Base-by-base conservation (phyloP, 2,888 invertebrate species). In the Formica aserva region DNA sequence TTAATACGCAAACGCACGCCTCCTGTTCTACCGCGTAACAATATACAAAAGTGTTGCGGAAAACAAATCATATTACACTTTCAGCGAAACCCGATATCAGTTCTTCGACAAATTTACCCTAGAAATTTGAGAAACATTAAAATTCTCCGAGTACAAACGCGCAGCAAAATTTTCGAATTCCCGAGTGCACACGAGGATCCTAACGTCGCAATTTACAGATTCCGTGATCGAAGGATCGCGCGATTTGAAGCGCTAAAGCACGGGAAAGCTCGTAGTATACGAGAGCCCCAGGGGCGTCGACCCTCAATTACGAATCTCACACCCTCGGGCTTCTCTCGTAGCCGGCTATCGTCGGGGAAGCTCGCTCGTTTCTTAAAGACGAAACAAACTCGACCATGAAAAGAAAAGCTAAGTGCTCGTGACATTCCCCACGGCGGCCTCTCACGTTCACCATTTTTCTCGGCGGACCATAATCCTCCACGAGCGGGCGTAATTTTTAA, bases 401-500 rank as follows among this genome's bases (percentile, higher is more conserved):
- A 72, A 83, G 81, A 57, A 80, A 85, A 85, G 71, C 76, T 83
- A 81, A 81, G 85, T 69, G 75, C 75, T 75, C 48, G 63, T 65
- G 71, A 78, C 76, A 57, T 57, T 65, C 63, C 15, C 41, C 38
- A 55, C 67, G 38, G 15, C 67, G 32, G 38, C 55, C 18, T n/a
- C 38, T 83, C 84, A 84, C 48, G 52, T 74, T 18, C 60, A n/a
- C 60, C 76, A 84, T 85, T 80, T 80, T 78, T 80, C 75, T 71
- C 48, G n/a, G 38, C 71, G 57, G 38, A 57, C 32, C 63, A 71
- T 52, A 71, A 88, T 90, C 86, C 85, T 85, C 85, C 85, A 85
- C 81, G 87, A 87, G 65, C 84, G 85, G 85, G 69, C 82, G 84
- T 89, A 90, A 91, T 91, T 90, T 91, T 90, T 91, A 89, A 91